Base-by-base conservation (phyloP, 2,888 invertebrate genomes). In the Tolmerus cingulatus region DNA sequence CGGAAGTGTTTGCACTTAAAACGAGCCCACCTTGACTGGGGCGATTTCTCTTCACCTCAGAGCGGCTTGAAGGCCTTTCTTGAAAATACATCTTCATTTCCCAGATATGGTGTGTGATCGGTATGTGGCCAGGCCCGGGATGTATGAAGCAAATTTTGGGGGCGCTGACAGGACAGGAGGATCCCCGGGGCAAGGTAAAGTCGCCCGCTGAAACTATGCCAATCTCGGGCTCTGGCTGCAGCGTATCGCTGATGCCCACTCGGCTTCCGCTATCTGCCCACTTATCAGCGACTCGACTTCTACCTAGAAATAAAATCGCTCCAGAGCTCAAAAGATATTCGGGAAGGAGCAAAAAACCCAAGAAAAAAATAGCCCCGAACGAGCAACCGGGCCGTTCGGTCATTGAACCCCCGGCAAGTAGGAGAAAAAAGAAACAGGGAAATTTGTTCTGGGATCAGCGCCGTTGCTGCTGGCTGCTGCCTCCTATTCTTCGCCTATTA, bases 401-500 rank as follows among this genome's bases (percentile, higher is more conserved):
- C 82, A 55, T 66, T 82, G 82, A 82, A 82, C 82, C 66, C 40
- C 51, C 14, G 55, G 57, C 37, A 55, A 82, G 66, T 82, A 66
- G 66, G 57, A 82, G 57, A 82, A 82, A 57, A 82, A 82, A 82
- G 82, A 82, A 82, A 57, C 82, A 82, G 57, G 82, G 82, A 82
- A 82, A 82, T 82, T 82, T 82, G 82, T 82, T 82, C 82, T 82
- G 82, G 82, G 82, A 82, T 82, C 34, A 57, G 55, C 82, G 81
- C 55, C 51, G 81, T 16, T 55, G 43, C 30, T 30, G 81, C 16
- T 55, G 82, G 82, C 82, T 55, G 66, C 34, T 82, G 57, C 34
- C 82, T 57, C 34, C 82, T 82, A 82, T 82, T 57, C 82, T 82
- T 82, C 66, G 82, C 57, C 57, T 82, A 82, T 82, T 82, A 82